These are phyloP conservation scores for Limonius californicus DNA, from an alignment of 1,140 invertebrate genomes.

Conservation along the genomic window DNA sequence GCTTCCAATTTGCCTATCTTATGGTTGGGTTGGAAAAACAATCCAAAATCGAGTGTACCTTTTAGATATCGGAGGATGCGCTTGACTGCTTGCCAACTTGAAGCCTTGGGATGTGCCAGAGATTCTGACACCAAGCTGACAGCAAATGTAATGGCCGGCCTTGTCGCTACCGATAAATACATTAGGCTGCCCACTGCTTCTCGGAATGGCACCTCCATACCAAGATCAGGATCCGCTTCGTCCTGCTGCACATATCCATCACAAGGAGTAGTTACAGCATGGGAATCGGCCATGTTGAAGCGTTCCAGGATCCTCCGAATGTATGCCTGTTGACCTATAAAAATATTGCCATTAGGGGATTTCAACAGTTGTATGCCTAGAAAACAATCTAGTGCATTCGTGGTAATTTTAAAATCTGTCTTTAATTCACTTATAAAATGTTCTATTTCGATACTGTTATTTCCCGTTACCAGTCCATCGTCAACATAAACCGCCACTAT, in stretches of 20 bases:
- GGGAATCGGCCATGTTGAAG: too few relatives aligned
- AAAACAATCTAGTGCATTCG: neutral
- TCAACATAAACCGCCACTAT: constrained; percentile 13
- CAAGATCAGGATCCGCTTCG: neutral
- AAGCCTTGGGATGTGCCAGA: neutral
- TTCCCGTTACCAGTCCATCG: constrained; percentile 10
- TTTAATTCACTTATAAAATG: neutral
- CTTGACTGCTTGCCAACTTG: constrained; percentile 9
- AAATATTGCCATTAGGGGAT: too few relatives aligned
- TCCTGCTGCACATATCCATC: neutral
- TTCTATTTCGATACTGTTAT: neutral
- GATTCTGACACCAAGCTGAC: neutral
- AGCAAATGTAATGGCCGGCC: constrained; percentile 1
- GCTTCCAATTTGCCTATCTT: constrained; percentile 23
- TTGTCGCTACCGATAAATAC: constrained; percentile 13
- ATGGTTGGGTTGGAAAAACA: neutral
- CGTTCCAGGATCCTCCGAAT: too few relatives aligned
- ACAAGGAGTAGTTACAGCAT: neutral
- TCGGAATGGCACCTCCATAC: neutral
- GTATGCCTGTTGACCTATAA: too few relatives aligned
- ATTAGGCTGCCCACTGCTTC: constrained; percentile 11
- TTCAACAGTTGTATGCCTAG: too few relatives aligned
- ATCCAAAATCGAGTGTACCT: neutral
- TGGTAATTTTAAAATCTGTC: neutral
- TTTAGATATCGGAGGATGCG: constrained; percentile 5